phyloP scores from a whole-genome alignment of 2,113 vertebrate genomes.

The Cyrtonyx montezumae region DNA sequence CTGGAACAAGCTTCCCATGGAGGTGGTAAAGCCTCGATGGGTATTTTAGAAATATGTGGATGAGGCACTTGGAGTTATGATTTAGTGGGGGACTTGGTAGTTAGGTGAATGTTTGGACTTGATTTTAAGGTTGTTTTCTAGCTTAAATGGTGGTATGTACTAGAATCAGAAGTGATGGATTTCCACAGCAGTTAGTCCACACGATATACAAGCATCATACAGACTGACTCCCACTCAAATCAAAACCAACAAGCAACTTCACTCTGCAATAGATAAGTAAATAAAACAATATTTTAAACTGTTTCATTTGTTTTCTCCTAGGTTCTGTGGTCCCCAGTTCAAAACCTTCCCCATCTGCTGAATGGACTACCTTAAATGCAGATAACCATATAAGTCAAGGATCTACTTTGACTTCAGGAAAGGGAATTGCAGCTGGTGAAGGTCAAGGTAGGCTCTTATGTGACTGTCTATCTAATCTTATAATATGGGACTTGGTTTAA shows the following conservation, averaged over 20 bases:
- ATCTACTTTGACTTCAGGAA: constrained; percentile 62
- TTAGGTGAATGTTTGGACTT: background rate
- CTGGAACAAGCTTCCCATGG: background rate
- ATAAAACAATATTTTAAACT: background rate
- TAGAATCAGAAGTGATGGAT: background rate
- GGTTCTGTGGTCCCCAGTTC: constrained; percentile 45
- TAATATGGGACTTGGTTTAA: background rate
- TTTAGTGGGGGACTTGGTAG: background rate
- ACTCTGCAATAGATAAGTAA: background rate
- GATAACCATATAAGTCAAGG: constrained; percentile 78
- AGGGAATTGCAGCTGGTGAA: constrained; percentile 70
- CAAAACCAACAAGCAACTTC: background rate
- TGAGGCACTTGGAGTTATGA: background rate
- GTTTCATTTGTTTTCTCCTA: background rate
- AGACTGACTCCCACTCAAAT: no score
- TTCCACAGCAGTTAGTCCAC: background rate
- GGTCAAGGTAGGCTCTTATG: constrained; percentile 79
- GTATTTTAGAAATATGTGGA: background rate
- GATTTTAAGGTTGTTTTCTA: background rate
- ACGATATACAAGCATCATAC: no score
- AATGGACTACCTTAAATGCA: constrained; percentile 79
- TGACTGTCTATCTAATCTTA: background rate
- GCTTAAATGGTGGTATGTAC: background rate
- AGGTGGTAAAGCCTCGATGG: background rate
- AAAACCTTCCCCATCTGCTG: constrained; percentile 68